phyloP scores from a whole-genome alignment of 1,140 invertebrate species.

The Tyrophagus putrescentiae region DNA sequence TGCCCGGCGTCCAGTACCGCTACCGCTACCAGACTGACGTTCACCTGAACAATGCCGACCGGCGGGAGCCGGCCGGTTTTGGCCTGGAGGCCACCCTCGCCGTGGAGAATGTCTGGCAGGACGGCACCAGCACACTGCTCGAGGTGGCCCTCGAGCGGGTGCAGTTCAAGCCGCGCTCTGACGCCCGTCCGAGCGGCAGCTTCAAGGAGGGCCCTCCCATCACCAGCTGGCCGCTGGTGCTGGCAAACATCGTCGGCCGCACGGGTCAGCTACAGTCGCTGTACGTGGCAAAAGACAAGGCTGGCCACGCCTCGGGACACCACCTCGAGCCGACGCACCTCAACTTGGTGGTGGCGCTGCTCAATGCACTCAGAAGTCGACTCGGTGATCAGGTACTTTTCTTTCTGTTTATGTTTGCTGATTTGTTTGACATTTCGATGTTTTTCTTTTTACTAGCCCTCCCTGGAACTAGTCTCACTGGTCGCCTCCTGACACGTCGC shows the following conservation, averaged over 20 bases:
- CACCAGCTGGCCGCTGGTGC: conserved; percentile 7
- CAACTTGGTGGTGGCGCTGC: conserved; percentile 7
- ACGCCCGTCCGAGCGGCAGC: background rate
- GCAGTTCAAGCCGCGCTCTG: background rate
- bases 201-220: background rate
- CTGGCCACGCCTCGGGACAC: conserved; percentile 4
- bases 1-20: conserved; percentile 7
- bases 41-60: conserved; percentile 23
- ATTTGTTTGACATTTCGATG: background rate
- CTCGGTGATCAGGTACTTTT: background rate
- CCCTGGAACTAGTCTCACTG: no score
- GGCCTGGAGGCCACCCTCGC: background rate
- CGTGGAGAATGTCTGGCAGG: conserved; percentile 23
- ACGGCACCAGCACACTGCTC: conserved; percentile 10
- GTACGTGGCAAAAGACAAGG: conserved; percentile 19
- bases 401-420: background rate
- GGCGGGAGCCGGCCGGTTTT: conserved; percentile 21
- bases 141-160: background rate
- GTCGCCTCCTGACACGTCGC: no score
- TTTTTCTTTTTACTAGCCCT: conserved; percentile 2
- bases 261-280: conserved; percentile 16
- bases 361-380: conserved; percentile 2
- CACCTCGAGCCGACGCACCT: conserved; percentile 2
- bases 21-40: conserved; percentile 18
- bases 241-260: background rate